A percentile compares a stretch with the other conserved stretches of the same genome.
These are phyloP conservation scores for Caranx melampygus DNA, from an alignment of 2,113 vertebrate species.

Conservation along the genomic window DNA sequence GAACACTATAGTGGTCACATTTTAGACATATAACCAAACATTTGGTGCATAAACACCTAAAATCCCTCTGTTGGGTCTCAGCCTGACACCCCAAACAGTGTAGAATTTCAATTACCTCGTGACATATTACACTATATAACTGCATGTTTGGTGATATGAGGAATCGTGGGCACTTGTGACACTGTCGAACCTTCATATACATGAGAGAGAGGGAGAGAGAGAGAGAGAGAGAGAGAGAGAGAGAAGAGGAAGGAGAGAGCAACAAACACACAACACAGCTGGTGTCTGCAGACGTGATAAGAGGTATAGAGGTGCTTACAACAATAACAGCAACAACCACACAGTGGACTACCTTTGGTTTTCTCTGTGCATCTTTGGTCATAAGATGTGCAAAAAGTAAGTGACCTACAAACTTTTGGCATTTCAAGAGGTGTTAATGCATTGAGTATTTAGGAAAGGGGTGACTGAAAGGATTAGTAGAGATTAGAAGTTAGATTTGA, in stretches of 20 bases:
- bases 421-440: neutral
- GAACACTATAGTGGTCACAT: neutral
- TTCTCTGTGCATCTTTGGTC: neutral
- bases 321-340: slow-evolving; percentile 32
- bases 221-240: slow-evolving; percentile 3
- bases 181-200: neutral
- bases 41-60: neutral
- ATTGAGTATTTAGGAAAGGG: neutral
- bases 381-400: slow-evolving; percentile 19
- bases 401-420: neutral
- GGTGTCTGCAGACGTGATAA: slow-evolving; percentile 32
- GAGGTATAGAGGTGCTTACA: slow-evolving; percentile 7
- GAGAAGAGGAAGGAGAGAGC: neutral
- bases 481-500: neutral
- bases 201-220: slow-evolving; percentile 36
- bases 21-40: neutral
- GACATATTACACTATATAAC: slow-evolving; percentile 55
- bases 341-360: neutral
- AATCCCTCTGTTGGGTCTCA: slow-evolving; percentile 2
- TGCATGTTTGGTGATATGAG: slow-evolving; percentile 43
- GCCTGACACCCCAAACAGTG: slow-evolving; percentile 6
- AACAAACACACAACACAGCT: slow-evolving; percentile 33
- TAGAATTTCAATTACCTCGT: slow-evolving; percentile 46
- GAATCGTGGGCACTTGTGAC: slow-evolving; percentile 19
- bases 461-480: slow-evolving; percentile 18